Conservation (phyloP, 2,113 vertebrate species). For the Paracanthobrama guichenoti region DNA sequence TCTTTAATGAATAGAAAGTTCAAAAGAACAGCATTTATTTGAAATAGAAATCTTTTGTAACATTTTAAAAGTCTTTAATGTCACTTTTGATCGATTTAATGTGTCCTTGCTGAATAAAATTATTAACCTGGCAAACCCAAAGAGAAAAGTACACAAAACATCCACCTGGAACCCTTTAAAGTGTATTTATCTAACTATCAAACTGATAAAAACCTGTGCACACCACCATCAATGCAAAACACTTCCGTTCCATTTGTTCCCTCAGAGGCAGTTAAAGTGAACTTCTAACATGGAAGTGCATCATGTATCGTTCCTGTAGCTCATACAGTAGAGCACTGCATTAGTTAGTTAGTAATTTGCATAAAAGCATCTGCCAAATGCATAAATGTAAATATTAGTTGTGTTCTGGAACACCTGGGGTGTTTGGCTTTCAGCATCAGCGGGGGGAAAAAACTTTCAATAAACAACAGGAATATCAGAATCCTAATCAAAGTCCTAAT, state of each 20-base stretch:
- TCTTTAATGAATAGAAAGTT: not conserved
- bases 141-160: too few relatives aligned
- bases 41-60: not conserved
- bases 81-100: not conserved
- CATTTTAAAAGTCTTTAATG: not conserved
- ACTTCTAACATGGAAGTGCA: not conserved
- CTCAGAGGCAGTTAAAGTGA: not conserved
- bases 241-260: not conserved
- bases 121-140: too few relatives aligned
- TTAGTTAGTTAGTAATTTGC: not conserved
- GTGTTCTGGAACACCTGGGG: not conserved
- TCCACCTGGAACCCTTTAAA: not conserved
- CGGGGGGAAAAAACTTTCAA: not conserved
- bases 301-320: not conserved
- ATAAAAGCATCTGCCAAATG: conserved; percentile 1
- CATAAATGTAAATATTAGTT: not conserved
- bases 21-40: not conserved
- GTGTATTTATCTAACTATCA: not conserved
- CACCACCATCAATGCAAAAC: not conserved
- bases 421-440: not conserved
- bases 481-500: not conserved
- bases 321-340: not conserved
- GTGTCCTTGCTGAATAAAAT: not conserved
- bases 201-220: not conserved
- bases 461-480: conserved; percentile 2